Evolutionary conservation across 2,888 invertebrate species (phyloP).

Genomic region (Crematogaster levior): DNA sequence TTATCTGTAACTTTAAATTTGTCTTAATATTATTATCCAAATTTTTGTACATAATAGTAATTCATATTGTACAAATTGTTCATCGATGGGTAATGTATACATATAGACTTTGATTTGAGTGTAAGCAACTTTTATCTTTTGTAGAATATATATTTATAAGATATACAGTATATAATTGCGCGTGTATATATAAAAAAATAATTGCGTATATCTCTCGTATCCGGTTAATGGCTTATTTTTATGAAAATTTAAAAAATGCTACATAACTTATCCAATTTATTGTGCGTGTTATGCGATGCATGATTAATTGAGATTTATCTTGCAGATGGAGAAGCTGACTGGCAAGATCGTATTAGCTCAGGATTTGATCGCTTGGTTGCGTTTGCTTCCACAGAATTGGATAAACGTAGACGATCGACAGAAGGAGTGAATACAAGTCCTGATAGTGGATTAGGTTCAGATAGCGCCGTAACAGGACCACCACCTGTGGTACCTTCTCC

Average conservation of each 20-base stretch:
- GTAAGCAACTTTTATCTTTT: too few relatives aligned
- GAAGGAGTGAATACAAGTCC: constrained; percentile 95
- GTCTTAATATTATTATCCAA: neutral
- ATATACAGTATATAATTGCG: neutral
- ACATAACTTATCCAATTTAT: constrained; percentile 2
- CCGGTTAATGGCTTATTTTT: constrained; percentile 83
- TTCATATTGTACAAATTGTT: constrained; percentile 17
- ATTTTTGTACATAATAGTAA: neutral
- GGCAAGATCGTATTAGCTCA: constrained; percentile 97
- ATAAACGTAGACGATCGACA: constrained; percentile 93
- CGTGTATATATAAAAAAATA: neutral
- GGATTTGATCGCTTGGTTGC: constrained; percentile 97
- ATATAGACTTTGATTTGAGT: too few relatives aligned
- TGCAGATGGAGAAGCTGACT: constrained; percentile 93
- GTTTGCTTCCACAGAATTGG: constrained; percentile 96
- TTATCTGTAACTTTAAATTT: neutral
- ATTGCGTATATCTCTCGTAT: neutral
- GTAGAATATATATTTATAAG: neutral
- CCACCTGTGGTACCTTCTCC: constrained; percentile 84
- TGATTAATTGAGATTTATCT: constrained; percentile 59
- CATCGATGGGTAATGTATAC: neutral
- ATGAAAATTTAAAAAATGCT: constrained; percentile 80
- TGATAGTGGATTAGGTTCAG: constrained; percentile 93
- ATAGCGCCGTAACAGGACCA: constrained; percentile 81
- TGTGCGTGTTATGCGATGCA: neutral